A percentile compares a stretch with the other conserved stretches of the same genome.
These are phyloP conservation scores for Dusona sp. DNA, from an alignment of 2,888 invertebrate species.

Conservation along the genomic window DNA sequence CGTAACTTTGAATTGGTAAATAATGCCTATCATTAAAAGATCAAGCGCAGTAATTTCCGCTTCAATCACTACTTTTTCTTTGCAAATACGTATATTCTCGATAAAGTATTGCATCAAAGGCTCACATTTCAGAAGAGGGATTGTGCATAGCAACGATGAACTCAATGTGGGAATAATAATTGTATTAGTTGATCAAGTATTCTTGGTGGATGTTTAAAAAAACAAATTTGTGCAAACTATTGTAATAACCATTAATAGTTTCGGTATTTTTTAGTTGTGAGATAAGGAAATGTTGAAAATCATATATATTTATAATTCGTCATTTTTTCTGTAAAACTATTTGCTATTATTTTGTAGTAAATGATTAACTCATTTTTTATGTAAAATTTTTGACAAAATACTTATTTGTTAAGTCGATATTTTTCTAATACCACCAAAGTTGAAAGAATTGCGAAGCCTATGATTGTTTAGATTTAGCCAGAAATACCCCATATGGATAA, in stretches of 20 bases:
- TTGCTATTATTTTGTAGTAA: neutral
- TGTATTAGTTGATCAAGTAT: neutral
- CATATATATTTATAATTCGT: too few species aligned
- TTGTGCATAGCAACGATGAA: neutral
- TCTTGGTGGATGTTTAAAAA: too few species aligned
- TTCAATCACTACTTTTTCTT: neutral
- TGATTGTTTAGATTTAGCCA: neutral
- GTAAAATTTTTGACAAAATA: neutral
- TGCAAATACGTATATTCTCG: neutral
- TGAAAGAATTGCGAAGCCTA: neutral
- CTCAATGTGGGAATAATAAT: neutral
- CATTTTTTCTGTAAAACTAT: too few species aligned
- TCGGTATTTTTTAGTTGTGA: too few species aligned
- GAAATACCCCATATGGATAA: conserved; percentile 9
- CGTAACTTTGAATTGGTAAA: conserved; percentile 48
- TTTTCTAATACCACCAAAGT: neutral
- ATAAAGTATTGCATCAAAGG: neutral
- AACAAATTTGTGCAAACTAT: neutral
- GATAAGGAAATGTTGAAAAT: too few species aligned
- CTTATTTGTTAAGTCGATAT: neutral
- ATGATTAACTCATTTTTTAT: neutral
- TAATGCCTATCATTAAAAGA: conserved; percentile 36
- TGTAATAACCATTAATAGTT: too few species aligned
- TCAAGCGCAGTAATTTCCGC: neutral
- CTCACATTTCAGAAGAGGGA: neutral